Evolutionary conservation across 2,797 vertebrate genomes (phyloP).

Genomic region (Varecia variegata): DNA sequence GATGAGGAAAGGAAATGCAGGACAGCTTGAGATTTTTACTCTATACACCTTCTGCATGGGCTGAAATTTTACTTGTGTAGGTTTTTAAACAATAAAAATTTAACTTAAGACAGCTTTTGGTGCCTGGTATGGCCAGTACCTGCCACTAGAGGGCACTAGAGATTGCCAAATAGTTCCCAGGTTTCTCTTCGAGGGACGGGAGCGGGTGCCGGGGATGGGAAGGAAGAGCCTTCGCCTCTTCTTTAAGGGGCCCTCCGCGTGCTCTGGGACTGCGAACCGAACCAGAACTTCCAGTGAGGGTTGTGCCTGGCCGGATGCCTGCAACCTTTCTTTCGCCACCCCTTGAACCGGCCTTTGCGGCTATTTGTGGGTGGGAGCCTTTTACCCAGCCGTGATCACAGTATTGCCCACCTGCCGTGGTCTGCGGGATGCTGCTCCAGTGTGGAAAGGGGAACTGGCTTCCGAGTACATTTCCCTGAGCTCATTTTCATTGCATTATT

Average conservation of each 20-base stretch:
- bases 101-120: not conserved
- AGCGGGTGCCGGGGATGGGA: accelerated
- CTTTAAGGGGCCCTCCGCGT: not conserved
- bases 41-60: not conserved
- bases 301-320: not conserved
- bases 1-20: not conserved
- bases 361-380: not conserved
- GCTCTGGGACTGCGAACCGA: not conserved
- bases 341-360: not conserved
- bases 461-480: not conserved
- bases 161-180: conserved; percentile 70
- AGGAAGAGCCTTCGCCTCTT: not conserved
- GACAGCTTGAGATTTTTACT: not conserved
- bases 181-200: accelerated
- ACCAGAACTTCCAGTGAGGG: not conserved
- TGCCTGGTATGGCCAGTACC: conserved; percentile 39
- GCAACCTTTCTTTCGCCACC: not conserved
- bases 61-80: not conserved
- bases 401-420: accelerated
- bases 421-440: not conserved
- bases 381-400: not conserved
- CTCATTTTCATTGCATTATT: not conserved
- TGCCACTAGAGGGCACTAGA: conserved; percentile 83
- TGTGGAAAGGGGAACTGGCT: not conserved
- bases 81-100: conserved; percentile 7